These are phyloP conservation scores for Dicranocentrus wangi DNA, from an alignment of 2,888 invertebrate species.

Conservation along the genomic window DNA sequence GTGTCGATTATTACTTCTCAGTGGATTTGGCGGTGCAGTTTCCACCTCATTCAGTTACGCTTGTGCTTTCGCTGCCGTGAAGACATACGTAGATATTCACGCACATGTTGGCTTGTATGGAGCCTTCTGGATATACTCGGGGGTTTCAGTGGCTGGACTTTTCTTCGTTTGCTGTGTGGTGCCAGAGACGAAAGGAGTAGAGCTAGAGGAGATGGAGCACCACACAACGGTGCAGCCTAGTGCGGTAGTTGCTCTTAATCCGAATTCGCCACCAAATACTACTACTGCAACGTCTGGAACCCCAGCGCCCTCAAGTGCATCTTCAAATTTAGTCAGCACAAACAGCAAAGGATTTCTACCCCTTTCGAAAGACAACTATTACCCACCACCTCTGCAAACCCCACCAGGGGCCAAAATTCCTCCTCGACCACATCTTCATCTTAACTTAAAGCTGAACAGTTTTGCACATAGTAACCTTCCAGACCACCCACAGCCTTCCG, in stretches of 20 bases:
- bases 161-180: constrained; percentile 90
- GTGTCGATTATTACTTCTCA: constrained; percentile 66
- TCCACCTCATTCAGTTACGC: constrained; percentile 90
- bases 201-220: constrained; percentile 89
- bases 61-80: constrained; percentile 89
- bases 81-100: constrained; percentile 89
- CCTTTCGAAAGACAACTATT: constrained; percentile 62
- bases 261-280: constrained; percentile 60
- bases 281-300: constrained; percentile 52
- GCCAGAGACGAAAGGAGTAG: constrained; percentile 92
- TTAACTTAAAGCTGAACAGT: constrained; percentile 60
- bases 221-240: constrained; percentile 59
- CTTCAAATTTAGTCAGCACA: constrained; percentile 62
- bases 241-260: constrained; percentile 47
- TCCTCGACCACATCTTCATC: constrained; percentile 63
- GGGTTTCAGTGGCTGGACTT: constrained; percentile 85
- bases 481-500: constrained; percentile 64
- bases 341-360: constrained; percentile 44
- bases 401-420: constrained; percentile 64
- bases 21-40: constrained; percentile 90
- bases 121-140: constrained; percentile 91
- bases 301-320: constrained; percentile 66
- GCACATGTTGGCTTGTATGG: constrained; percentile 85
- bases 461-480: constrained; percentile 59
- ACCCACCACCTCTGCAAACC: constrained; percentile 65